Evolutionary conservation across 1,140 invertebrate species (phyloP), one percentile per base, ranked within the genome.

Genomic region (Lepidurus arcticus): DNA sequence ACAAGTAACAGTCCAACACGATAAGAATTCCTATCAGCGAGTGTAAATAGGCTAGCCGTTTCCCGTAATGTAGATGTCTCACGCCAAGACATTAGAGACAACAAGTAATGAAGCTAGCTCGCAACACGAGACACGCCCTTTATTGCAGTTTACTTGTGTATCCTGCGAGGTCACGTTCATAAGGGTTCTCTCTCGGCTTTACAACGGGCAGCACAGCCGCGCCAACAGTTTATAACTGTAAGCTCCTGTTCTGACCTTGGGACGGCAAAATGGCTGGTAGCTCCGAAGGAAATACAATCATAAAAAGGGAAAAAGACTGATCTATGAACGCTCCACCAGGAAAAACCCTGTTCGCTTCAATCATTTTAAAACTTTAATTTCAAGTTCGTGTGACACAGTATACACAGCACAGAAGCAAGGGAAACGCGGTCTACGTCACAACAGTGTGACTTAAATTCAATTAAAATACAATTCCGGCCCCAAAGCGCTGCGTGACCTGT

Each of bases 81-180:
- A 65, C 53, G n/a, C 53, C 21, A 65, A 65, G 53, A 65, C 13
- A 65, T 16, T n/a, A 21, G n/a, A 65, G 21, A 13, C 53, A 13
- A 65, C 53, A 65, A 65, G n/a, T 65, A 65, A 65, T 16, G 53
- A 65, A 65, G 53, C 53, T 65, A 21, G 53, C 53, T 21, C 16
- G 53, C 53, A 65, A 65, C 53, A 21, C 21, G 53, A 65, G 53
- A 16, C 53, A 65, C 53, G 13, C 53, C 53, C 53, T 65, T 65
- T 65, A 65, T 65, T 65, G 53, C 53, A 65, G 53, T 65, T 65
- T 21, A 21, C 16, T 65, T 65, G 16, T 13, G 53, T 7, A 65
- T 65, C 53, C 9, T 13, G 53, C 53, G 53, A 65, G 53, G 53
- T 65, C 53, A 21, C 53, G 53, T 65, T 65, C n/a, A 65, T 9